These are phyloP conservation scores for Drosophila prostipennis DNA, from an alignment of 2,888 invertebrate species.

Conservation along the genomic window DNA sequence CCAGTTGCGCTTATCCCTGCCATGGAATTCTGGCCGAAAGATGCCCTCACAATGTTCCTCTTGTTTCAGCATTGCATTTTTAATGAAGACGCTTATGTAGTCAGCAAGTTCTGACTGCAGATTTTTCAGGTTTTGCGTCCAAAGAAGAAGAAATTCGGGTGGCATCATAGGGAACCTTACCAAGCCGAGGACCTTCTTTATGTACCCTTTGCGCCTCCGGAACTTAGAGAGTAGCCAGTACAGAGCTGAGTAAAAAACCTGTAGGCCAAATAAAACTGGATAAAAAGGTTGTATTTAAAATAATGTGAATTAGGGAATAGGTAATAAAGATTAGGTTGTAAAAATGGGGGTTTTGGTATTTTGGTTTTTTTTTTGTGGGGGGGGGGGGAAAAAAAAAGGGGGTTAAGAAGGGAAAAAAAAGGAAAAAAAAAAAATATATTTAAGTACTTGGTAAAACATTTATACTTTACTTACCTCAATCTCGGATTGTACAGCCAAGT, in stretches of 20 bases:
- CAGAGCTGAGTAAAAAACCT: constrained; percentile 6
- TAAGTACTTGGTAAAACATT: no score
- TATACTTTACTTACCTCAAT: constrained; percentile 12
- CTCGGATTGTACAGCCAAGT: constrained; percentile 6
- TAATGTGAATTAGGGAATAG: no score
- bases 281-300: not conserved
- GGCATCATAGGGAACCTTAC: constrained; percentile 1
- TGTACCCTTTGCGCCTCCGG: not conserved
- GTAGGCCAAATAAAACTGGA: not conserved
- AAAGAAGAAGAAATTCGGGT: not conserved
- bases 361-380: no score
- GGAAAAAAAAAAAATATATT: no score
- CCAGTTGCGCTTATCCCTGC: no score
- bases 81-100: not conserved
- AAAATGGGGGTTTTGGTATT: no score
- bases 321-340: no score
- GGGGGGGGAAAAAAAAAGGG: no score
- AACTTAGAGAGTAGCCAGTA: not conserved
- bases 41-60: not conserved
- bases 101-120: constrained; percentile 2
- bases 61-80: constrained; percentile 1
- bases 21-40: not conserved
- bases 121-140: not conserved
- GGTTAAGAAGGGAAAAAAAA: no score
- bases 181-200: not conserved